phyloP scores from a whole-genome alignment of 2,113 vertebrate genomes.

The Bujurquina vittata region DNA sequence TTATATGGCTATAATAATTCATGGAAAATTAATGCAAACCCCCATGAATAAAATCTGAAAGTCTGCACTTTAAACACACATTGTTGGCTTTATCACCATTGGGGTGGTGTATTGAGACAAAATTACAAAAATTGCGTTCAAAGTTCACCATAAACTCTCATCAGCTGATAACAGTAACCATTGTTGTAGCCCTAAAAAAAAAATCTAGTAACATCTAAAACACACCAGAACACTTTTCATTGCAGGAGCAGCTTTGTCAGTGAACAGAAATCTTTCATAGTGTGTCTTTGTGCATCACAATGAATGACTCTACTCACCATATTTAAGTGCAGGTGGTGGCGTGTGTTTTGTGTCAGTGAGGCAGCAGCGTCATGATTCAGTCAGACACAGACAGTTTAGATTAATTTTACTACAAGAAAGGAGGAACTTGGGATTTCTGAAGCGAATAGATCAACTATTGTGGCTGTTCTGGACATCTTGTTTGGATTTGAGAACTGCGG shows the following conservation, averaged over 20 bases:
- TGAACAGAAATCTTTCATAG: neutral
- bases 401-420: slow-evolving; percentile 23
- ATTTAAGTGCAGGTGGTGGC: slow-evolving; percentile 26
- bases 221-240: neutral
- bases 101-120: no score
- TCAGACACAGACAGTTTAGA: slow-evolving; percentile 22
- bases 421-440: slow-evolving; percentile 25
- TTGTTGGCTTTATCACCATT: no score
- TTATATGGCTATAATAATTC: no score
- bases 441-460: slow-evolving; percentile 3
- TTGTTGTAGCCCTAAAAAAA: no score
- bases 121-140: no score
- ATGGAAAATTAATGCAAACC: no score
- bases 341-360: slow-evolving; percentile 37
- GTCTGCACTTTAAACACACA: no score
- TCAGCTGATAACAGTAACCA: no score
- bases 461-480: slow-evolving; percentile 19
- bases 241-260: neutral
- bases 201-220: neutral
- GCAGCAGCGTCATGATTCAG: slow-evolving; percentile 13
- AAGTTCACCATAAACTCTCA: no score
- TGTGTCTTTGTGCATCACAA: slow-evolving; percentile 2
- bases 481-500: slow-evolving; percentile 11
- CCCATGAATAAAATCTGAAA: no score
- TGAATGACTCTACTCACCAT: neutral